These are phyloP conservation scores for Eupithecia insigniata DNA, from an alignment of 2,888 invertebrate genomes.

Conservation along the genomic window DNA sequence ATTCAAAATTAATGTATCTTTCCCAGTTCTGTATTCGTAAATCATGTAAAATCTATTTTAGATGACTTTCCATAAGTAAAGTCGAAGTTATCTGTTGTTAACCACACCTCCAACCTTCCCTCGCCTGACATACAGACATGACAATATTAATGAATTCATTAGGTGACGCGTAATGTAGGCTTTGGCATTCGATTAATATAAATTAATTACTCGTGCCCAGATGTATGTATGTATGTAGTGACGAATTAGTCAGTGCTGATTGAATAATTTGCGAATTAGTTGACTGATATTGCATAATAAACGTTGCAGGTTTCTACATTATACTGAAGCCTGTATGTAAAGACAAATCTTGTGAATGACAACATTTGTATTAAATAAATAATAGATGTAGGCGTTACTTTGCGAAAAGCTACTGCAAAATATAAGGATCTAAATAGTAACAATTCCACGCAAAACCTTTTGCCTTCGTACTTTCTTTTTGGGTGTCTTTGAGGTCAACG, in stretches of 20 bases:
- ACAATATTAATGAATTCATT: conserved; percentile 65
- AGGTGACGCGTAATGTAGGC: conserved; percentile 55
- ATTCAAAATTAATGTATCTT: background rate
- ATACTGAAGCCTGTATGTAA: background rate
- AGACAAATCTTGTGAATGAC: background rate
- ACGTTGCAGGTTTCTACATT: background rate
- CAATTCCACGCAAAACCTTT: background rate
- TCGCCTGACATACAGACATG: conserved; percentile 48
- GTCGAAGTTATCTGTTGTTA: background rate
- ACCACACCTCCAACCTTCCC: conserved; percentile 39
- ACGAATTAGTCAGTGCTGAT: conserved; percentile 42
- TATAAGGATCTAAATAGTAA: background rate
- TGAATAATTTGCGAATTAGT: conserved; percentile 41
- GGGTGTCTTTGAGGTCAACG: background rate
- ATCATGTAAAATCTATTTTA: background rate
- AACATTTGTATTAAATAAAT: background rate
- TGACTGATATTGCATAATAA: conserved; percentile 22
- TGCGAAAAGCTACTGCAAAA: background rate
- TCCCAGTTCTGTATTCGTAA: background rate
- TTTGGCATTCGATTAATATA: conserved; percentile 57
- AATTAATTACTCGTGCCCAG: conserved; percentile 50
- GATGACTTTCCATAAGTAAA: conserved; percentile 1
- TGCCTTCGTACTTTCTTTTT: background rate
- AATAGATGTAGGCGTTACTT: background rate
- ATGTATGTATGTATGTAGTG: conserved; percentile 39